Evolutionary conservation across 2,113 vertebrate species (phyloP).

Genomic region (Thamnaconus septentrionalis): DNA sequence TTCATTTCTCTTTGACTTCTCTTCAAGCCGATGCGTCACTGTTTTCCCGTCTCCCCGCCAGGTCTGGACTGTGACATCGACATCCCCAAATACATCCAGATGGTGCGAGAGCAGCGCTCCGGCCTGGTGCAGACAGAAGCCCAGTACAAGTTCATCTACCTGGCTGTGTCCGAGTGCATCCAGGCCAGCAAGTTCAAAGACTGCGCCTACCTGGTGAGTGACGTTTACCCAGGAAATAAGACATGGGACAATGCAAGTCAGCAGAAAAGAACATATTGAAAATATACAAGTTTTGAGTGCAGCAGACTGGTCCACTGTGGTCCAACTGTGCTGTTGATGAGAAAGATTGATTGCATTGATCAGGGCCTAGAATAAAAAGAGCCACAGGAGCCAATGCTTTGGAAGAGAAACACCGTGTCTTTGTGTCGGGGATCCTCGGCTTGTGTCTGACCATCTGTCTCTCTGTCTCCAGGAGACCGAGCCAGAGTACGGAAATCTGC

Average conservation of each 20-base stretch:
- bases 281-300: not conserved
- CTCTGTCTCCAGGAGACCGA: conserved; percentile 71
- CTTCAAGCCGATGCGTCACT: too few relatives aligned
- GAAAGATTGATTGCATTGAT: too few relatives aligned
- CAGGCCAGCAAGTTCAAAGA: conserved; percentile 85
- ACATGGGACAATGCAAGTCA: not conserved
- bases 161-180: conserved; percentile 91
- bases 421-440: not conserved
- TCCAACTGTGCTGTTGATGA: too few relatives aligned
- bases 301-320: too few relatives aligned
- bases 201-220: conserved; percentile 80
- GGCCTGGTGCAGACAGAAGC: conserved; percentile 98
- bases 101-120: conserved; percentile 92
- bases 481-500: conserved; percentile 90
- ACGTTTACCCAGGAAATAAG: not conserved
- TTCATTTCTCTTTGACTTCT: too few relatives aligned
- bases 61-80: conserved; percentile 94
- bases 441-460: conserved; percentile 8
- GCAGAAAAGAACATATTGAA: not conserved
- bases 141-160: conserved; percentile 97
- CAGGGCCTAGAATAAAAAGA: too few relatives aligned
- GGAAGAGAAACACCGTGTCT: too few relatives aligned
- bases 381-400: too few relatives aligned
- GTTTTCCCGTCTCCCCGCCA: conserved; percentile 42
- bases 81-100: conserved; percentile 94